Percentiles rank a stretch among this genome's conserved stretches.
Evolutionary conservation across 2,888 invertebrate genomes (phyloP).

Genomic region (Cephus spinipes): DNA sequence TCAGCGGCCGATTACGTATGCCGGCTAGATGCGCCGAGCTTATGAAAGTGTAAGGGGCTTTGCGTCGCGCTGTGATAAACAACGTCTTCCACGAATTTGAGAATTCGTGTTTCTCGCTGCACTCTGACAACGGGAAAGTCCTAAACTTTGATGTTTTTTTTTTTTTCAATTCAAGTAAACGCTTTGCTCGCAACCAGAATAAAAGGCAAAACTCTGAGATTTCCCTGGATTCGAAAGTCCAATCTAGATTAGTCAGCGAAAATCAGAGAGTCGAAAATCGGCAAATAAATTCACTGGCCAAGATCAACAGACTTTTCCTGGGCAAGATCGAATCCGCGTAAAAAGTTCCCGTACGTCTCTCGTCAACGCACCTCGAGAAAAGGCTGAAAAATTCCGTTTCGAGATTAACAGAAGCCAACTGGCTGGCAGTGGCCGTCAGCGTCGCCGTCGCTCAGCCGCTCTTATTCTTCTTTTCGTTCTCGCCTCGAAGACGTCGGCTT

Average conservation of each 20-base stretch:
- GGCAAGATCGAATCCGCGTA: conserved; percentile 17
- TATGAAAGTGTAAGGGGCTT: conserved; percentile 54
- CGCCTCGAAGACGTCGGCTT: neutral
- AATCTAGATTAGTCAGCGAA: too few species aligned
- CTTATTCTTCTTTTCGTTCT: neutral
- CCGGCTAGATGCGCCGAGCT: conserved; percentile 44
- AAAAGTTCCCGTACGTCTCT: conserved; percentile 11
- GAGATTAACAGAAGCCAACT: conserved; percentile 52
- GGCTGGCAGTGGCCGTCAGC: conserved; percentile 37
- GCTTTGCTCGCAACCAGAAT: too few species aligned
- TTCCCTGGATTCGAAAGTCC: too few species aligned
- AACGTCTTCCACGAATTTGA: conserved; percentile 23
- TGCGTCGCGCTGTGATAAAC: conserved; percentile 45
- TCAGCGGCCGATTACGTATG: conserved; percentile 56
- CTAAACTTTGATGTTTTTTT: too few species aligned
- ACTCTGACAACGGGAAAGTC: too few species aligned
- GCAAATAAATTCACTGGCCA: too few species aligned
- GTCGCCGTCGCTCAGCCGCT: too few species aligned
- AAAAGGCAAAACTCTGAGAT: too few species aligned
- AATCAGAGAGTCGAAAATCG: too few species aligned
- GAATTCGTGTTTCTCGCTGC: too few species aligned
- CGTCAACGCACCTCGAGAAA: conserved; percentile 29
- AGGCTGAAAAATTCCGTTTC: conserved; percentile 47
- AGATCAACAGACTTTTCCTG: conserved; percentile 20
- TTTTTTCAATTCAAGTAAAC: too few species aligned